Conservation (phyloP, 2,797 vertebrate genomes). For the Leptoclinus maculatus region DNA sequence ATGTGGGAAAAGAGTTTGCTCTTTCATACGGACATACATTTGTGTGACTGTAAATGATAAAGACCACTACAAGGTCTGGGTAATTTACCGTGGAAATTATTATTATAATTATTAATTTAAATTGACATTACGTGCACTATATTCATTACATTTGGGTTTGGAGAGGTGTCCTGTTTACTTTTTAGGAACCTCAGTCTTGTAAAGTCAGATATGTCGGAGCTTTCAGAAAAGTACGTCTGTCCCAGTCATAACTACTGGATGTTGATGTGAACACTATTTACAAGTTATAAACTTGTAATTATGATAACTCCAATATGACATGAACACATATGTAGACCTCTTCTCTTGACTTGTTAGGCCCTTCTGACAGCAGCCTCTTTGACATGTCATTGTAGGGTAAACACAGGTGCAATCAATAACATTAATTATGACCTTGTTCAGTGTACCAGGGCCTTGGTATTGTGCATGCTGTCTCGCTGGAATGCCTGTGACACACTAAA, state of each 20-base stretch:
- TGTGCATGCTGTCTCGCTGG: background rate
- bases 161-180: background rate
- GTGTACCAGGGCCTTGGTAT: background rate
- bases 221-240: background rate
- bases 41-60: background rate
- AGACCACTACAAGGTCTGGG: background rate
- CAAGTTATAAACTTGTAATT: background rate
- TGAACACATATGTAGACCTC: too few relatives aligned
- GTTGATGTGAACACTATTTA: background rate
- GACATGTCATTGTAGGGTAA: background rate
- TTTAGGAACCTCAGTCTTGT: background rate
- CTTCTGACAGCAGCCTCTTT: too few relatives aligned
- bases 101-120: background rate
- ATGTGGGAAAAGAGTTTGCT: slow-evolving; percentile 7
- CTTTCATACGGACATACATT: background rate
- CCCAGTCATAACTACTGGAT: background rate
- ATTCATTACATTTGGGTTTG: background rate
- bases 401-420: background rate
- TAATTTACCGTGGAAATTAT: background rate
- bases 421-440: background rate
- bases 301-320: background rate
- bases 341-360: too few relatives aligned
- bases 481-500: background rate
- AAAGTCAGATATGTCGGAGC: background rate
- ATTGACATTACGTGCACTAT: background rate